These are phyloP conservation scores for Cheilosia pagana DNA, from an alignment of 2,888 invertebrate species.

Conservation along the genomic window DNA sequence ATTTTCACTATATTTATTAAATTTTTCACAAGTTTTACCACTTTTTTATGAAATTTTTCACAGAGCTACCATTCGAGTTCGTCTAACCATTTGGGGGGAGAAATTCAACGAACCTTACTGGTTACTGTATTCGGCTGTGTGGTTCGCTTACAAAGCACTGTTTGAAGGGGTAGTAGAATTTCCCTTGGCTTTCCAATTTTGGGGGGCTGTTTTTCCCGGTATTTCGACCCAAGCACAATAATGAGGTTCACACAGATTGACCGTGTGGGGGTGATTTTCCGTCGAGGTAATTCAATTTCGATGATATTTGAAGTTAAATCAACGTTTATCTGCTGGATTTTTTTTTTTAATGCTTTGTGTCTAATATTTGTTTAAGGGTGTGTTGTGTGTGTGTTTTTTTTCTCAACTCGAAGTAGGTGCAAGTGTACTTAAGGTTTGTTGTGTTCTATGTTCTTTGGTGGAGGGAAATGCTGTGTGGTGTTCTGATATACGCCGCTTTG, in stretches of 20 bases:
- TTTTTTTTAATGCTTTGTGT: slow-evolving; percentile 8
- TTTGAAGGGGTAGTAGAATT: slow-evolving; percentile 57
- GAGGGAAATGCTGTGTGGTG: slow-evolving; percentile 3
- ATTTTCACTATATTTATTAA: slow-evolving; percentile 59
- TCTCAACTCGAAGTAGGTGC: slow-evolving; percentile 6
- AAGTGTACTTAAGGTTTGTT: slow-evolving; percentile 52
- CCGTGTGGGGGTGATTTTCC: slow-evolving; percentile 37
- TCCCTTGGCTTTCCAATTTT: slow-evolving; percentile 44
- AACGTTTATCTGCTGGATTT: background rate
- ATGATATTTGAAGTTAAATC: slow-evolving; percentile 29
- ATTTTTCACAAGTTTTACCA: slow-evolving; percentile 73
- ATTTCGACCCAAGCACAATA: slow-evolving; percentile 64
- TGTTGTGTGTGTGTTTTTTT: background rate
- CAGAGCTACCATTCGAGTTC: slow-evolving; percentile 81
- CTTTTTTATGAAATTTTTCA: slow-evolving; percentile 77
- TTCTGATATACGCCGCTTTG: slow-evolving; percentile 18
- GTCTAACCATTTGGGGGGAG: slow-evolving; percentile 82
- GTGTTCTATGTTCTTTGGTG: background rate
- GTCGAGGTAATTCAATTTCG: slow-evolving; percentile 22
- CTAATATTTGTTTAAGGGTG: background rate
- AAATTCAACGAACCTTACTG: slow-evolving; percentile 81
- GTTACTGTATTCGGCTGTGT: slow-evolving; percentile 64
- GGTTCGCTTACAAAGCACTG: slow-evolving; percentile 31
- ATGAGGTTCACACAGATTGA: slow-evolving; percentile 52
- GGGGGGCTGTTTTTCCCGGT: slow-evolving; percentile 64